Conservation (phyloP, 2,888 invertebrate genomes). For the Drosophila yooni region DNA sequence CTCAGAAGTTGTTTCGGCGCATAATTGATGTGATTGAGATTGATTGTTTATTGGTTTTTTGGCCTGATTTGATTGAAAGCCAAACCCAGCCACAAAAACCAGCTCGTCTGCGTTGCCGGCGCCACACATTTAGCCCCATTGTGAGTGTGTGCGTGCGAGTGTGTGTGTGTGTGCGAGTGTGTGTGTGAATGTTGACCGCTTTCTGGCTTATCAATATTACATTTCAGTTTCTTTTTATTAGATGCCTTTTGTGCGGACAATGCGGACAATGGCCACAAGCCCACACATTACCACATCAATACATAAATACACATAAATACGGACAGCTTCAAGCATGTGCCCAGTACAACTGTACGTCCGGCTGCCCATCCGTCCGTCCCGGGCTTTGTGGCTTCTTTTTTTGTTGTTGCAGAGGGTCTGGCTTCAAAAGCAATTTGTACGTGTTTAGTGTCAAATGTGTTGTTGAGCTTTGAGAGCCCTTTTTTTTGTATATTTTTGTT, state of each 20-base stretch:
- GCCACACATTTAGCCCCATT: conserved; percentile 57
- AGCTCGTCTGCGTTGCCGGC: conserved; percentile 47
- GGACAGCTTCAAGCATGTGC: conserved; percentile 29
- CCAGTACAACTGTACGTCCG: background rate
- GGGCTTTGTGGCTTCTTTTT: conserved; percentile 66
- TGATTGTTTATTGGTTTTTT: conserved; percentile 72
- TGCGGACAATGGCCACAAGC: conserved; percentile 48
- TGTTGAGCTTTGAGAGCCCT: conserved; percentile 54
- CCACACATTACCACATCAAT: conserved; percentile 34
- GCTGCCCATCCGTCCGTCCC: background rate
- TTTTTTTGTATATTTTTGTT: conserved; percentile 7
- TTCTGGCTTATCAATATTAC: conserved; percentile 76
- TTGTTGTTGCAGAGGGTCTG: conserved; percentile 27
- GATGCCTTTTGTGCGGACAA: conserved; percentile 45
- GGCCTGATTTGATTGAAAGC: conserved; percentile 55
- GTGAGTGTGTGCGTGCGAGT: conserved; percentile 30
- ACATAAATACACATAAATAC: conserved; percentile 41
- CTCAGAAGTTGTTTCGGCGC: conserved; percentile 69
- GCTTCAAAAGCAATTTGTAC: conserved; percentile 76
- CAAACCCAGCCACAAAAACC: conserved; percentile 28
- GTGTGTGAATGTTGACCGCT: conserved; percentile 58
- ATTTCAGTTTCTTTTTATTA: conserved; percentile 66
- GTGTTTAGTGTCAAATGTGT: conserved; percentile 79
- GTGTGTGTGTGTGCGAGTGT: background rate
- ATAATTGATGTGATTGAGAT: conserved; percentile 81